phyloP scores from a whole-genome alignment of 1,140 invertebrate species.

The Neodiprion fabricii region DNA sequence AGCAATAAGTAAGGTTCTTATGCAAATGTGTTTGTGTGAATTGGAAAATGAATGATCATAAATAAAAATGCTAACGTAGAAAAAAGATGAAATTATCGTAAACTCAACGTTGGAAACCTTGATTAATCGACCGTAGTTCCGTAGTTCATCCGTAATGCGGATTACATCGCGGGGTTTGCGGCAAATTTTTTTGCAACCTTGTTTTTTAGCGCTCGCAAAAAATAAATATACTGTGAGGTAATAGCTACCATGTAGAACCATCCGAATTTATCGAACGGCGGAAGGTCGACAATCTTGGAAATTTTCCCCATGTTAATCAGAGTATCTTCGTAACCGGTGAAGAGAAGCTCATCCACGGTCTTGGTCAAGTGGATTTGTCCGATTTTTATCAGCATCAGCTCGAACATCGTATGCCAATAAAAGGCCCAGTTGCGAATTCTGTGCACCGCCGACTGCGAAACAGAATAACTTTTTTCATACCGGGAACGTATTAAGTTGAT shows the following conservation, averaged over 20 bases:
- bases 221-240: too few species aligned
- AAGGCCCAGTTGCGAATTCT: constrained; percentile 64
- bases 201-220: too few species aligned
- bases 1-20: too few species aligned
- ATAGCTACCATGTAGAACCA: constrained; percentile 78
- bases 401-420: constrained; percentile 65
- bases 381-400: constrained; percentile 52
- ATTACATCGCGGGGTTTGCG: too few species aligned
- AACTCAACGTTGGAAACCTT: too few species aligned
- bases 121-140: too few species aligned
- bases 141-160: too few species aligned
- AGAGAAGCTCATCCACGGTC: constrained; percentile 75
- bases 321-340: constrained; percentile 77
- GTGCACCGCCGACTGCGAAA: constrained; percentile 72
- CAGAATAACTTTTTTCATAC: neutral
- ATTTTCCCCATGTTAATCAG: constrained; percentile 71
- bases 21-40: too few species aligned
- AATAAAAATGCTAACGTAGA: too few species aligned
- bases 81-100: too few species aligned
- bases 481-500: neutral
- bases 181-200: too few species aligned
- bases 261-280: constrained; percentile 76
- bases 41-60: too few species aligned
- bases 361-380: constrained; percentile 68
- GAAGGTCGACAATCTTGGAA: constrained; percentile 58